Conservation (phyloP, 2,113 vertebrate species). For the Gymnogyps californianus region DNA sequence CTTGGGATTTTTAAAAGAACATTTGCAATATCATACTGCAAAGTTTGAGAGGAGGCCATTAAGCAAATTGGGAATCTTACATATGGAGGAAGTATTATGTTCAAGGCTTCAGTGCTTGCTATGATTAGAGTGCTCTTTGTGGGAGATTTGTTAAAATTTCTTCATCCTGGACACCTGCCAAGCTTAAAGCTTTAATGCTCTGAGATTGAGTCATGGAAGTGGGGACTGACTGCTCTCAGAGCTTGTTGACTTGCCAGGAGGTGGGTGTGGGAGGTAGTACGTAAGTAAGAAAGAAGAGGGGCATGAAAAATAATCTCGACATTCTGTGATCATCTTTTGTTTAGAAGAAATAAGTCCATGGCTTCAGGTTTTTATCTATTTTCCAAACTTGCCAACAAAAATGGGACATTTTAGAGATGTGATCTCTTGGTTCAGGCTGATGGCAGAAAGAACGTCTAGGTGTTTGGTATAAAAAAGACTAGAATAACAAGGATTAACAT, state of each 20-base stretch:
- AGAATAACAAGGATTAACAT: neutral
- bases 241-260: slow-evolving; percentile 21
- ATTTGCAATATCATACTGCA: neutral
- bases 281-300: neutral
- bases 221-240: slow-evolving; percentile 19
- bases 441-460: neutral
- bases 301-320: neutral
- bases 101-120: slow-evolving; percentile 45
- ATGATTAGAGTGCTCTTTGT: slow-evolving; percentile 51
- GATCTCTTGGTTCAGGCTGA: neutral
- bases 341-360: neutral
- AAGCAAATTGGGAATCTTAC: slow-evolving; percentile 28
- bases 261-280: slow-evolving; percentile 13
- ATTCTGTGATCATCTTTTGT: neutral
- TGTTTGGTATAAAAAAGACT: neutral
- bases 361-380: neutral
- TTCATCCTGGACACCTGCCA: slow-evolving; percentile 52
- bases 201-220: slow-evolving; percentile 12
- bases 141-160: slow-evolving; percentile 49
- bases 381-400: neutral
- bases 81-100: slow-evolving; percentile 3
- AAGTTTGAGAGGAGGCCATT: neutral
- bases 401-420: neutral
- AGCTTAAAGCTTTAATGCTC: slow-evolving; percentile 36
- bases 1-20: neutral